These are phyloP conservation scores for Anolis apletophallus DNA, from an alignment of 2,797 vertebrate species.

Conservation along the genomic window DNA sequence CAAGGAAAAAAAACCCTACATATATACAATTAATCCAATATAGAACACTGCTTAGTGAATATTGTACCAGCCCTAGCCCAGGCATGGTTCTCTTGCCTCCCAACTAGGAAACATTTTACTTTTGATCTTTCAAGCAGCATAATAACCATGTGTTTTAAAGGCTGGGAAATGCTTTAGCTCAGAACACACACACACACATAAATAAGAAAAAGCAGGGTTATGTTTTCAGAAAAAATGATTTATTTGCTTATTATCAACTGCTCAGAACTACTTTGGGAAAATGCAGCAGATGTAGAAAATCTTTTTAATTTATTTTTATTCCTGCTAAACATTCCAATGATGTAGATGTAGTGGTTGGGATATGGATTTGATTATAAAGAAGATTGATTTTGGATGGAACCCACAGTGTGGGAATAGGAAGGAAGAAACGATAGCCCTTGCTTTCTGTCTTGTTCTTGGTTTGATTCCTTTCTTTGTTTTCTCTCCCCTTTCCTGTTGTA, in stretches of 20 bases:
- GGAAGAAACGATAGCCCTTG: not conserved
- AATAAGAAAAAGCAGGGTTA: not conserved
- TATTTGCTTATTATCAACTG: too few relatives aligned
- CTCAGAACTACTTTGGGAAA: not conserved
- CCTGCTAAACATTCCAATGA: not conserved
- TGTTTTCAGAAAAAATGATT: not conserved
- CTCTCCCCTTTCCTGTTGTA: not conserved
- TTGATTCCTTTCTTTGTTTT: not conserved
- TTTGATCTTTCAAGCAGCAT: not conserved
- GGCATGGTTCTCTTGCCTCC: not conserved
- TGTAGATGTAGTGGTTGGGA: not conserved
- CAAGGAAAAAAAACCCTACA: not conserved
- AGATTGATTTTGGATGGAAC: not conserved
- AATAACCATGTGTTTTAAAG: not conserved
- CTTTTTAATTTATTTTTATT: not conserved
- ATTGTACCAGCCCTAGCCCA: not conserved
- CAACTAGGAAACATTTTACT: not conserved
- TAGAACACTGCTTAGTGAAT: not conserved
- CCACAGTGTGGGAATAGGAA: not conserved
- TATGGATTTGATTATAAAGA: not conserved
- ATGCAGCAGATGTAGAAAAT: not conserved
- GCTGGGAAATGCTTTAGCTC: not conserved
- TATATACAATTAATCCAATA: not conserved
- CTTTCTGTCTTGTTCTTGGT: not conserved
- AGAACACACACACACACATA: not conserved